Percentiles rank a stretch among this genome's conserved stretches.
Evolutionary conservation across 2,888 invertebrate species (phyloP).

Genomic region (Eupithecia exiguata): DNA sequence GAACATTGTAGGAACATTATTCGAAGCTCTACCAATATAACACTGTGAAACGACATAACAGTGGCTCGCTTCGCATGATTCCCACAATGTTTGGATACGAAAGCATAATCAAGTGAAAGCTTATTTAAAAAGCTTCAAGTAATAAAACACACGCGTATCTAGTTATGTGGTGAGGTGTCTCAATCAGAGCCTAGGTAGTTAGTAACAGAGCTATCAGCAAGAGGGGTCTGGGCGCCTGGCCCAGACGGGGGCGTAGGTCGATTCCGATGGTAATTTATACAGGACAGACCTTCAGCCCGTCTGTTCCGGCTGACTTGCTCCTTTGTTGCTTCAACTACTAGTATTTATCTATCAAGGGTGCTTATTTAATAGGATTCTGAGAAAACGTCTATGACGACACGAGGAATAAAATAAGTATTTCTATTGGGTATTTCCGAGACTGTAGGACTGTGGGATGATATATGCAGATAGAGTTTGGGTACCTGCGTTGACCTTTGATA

Average conservation of each 20-base stretch:
- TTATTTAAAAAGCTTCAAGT: neutral
- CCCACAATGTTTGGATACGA: neutral
- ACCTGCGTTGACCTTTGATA: neutral
- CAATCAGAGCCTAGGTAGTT: neutral
- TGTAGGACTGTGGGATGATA: neutral
- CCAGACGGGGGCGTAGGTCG: slow-evolving; percentile 39
- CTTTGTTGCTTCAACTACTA: slow-evolving; percentile 48
- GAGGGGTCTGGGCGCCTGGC: slow-evolving; percentile 30
- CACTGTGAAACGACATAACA: neutral
- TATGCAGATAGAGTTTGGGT: neutral
- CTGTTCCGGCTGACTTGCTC: slow-evolving; percentile 46
- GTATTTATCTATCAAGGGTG: slow-evolving; percentile 44
- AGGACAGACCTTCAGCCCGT: slow-evolving; percentile 41
- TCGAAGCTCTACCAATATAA: too few relatives aligned
- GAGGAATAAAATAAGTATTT: neutral
- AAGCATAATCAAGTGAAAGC: neutral
- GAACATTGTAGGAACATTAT: neutral
- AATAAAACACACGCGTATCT: neutral
- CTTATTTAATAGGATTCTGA: slow-evolving; percentile 23
- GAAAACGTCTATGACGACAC: slow-evolving; percentile 5
- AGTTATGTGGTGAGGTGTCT: neutral
- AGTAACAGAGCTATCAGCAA: slow-evolving; percentile 18
- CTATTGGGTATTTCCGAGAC: neutral
- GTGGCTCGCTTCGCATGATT: neutral
- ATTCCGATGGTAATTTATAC: slow-evolving; percentile 46